Percentiles rank a stretch among this genome's conserved stretches.
Evolutionary conservation across 2,888 invertebrate genomes (phyloP).

Genomic region (Cerceris ruficornis): DNA sequence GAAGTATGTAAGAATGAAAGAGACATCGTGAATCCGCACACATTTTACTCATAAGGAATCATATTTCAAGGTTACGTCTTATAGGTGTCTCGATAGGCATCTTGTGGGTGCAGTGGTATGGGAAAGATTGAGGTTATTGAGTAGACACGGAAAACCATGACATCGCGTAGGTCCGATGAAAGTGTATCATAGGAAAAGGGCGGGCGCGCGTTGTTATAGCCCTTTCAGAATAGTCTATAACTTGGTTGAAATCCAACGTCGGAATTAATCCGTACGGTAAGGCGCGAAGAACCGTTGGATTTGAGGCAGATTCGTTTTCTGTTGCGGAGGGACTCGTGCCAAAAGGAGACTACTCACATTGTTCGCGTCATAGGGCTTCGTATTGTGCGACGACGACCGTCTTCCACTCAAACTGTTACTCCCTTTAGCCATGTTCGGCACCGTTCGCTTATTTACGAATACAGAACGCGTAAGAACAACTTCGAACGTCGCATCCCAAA

Average conservation of each 20-base stretch:
- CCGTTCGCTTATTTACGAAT: constrained; percentile 51
- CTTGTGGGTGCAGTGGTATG: constrained; percentile 26
- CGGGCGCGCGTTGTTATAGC: constrained; percentile 16
- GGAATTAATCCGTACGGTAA: constrained; percentile 33
- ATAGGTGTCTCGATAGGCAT: constrained; percentile 38
- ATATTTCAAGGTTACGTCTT: constrained; percentile 52
- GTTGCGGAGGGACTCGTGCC: constrained; percentile 40
- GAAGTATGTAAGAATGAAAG: not conserved
- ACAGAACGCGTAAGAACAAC: constrained; percentile 61
- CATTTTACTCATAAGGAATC: constrained; percentile 38
- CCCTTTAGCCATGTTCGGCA: constrained; percentile 78
- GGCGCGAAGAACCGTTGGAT: constrained; percentile 46
- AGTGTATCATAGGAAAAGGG: constrained; percentile 60
- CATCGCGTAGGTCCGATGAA: constrained; percentile 52
- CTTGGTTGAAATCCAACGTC: constrained; percentile 1
- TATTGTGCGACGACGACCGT: constrained; percentile 75
- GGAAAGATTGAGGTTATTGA: constrained; percentile 68
- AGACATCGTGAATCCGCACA: not conserved
- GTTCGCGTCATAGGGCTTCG: constrained; percentile 82
- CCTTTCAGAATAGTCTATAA: not conserved
- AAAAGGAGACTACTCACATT: constrained; percentile 80
- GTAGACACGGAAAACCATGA: constrained; percentile 62
- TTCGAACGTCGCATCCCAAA: constrained; percentile 75
- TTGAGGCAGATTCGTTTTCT: constrained; percentile 31
- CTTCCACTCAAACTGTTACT: constrained; percentile 77